These are phyloP conservation scores for Drosophila robusta DNA, from an alignment of 2,888 invertebrate species.

Conservation along the genomic window DNA sequence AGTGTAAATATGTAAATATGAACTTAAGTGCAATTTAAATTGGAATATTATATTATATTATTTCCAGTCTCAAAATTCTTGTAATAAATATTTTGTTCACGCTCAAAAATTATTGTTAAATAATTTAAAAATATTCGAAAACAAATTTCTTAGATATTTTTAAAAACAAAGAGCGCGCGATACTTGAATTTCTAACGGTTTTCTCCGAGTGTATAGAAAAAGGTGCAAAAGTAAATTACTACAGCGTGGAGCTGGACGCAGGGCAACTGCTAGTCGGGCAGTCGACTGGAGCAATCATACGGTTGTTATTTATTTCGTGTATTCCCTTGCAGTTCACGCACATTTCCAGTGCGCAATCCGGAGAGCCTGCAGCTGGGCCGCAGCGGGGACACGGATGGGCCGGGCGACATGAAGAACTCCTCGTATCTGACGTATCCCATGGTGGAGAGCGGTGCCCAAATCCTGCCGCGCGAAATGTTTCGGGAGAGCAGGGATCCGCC, in stretches of 20 bases:
- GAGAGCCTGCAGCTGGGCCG: slow-evolving; percentile 77
- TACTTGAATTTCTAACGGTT: too few relatives aligned
- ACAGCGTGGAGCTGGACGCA: background rate
- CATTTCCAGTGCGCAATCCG: slow-evolving; percentile 79
- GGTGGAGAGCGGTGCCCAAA: slow-evolving; percentile 79
- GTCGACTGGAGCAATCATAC: background rate
- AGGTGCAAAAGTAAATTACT: too few relatives aligned
- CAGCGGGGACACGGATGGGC: slow-evolving; percentile 46
- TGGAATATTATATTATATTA: too few relatives aligned
- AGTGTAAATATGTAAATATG: too few relatives aligned
- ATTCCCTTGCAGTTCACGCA: slow-evolving; percentile 73
- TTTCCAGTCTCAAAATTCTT: too few relatives aligned
- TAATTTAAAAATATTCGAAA: too few relatives aligned
- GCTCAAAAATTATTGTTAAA: too few relatives aligned
- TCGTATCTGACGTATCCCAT: slow-evolving; percentile 82
- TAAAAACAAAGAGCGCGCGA: too few relatives aligned
- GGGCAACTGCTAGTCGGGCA: background rate
- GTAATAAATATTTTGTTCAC: too few relatives aligned
- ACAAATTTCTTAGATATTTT: too few relatives aligned
- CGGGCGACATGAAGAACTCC: slow-evolving; percentile 71
- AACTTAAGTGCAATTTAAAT: too few relatives aligned
- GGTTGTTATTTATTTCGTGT: background rate
- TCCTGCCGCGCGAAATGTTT: slow-evolving; percentile 82
- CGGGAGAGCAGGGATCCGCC: slow-evolving; percentile 59
- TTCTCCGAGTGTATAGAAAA: too few relatives aligned